phyloP scores from a whole-genome alignment of 2,113 vertebrate genomes.

The Antigone vipio region DNA sequence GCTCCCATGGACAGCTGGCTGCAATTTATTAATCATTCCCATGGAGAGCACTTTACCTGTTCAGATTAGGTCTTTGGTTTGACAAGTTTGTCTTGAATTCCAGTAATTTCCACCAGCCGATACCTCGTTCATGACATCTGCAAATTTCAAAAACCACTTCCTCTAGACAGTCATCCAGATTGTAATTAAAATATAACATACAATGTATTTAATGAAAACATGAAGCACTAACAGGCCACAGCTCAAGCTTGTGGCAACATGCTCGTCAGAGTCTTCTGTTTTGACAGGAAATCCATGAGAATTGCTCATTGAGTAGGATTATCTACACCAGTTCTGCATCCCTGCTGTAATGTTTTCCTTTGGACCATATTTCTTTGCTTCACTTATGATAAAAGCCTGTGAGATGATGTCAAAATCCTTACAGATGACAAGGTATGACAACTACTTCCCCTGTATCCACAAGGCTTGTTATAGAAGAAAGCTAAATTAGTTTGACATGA shows the following conservation, averaged over 20 bases:
- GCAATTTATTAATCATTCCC: neutral
- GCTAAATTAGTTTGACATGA: slow-evolving; percentile 59
- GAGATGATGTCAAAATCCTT: slow-evolving; percentile 56
- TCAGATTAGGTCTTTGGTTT: neutral
- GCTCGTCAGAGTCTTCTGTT: neutral
- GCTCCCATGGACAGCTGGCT: neutral
- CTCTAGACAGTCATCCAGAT: neutral
- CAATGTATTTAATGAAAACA: neutral
- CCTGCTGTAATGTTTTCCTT: neutral
- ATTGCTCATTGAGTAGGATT: neutral
- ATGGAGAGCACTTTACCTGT: neutral
- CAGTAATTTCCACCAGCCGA: neutral
- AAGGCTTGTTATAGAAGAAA: slow-evolving; percentile 47
- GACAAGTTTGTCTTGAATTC: neutral
- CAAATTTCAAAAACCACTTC: neutral
- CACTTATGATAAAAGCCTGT: slow-evolving; percentile 45
- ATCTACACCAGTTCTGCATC: neutral
- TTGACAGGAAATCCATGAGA: neutral
- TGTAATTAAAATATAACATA: neutral
- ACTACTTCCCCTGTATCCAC: slow-evolving; percentile 41
- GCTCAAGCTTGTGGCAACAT: neutral
- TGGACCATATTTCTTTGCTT: slow-evolving; percentile 23
- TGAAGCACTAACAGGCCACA: neutral
- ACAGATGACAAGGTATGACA: slow-evolving; percentile 60
- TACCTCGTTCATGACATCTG: neutral